Conservation (phyloP, 2,888 invertebrate genomes). For the Proisotoma minuta region DNA sequence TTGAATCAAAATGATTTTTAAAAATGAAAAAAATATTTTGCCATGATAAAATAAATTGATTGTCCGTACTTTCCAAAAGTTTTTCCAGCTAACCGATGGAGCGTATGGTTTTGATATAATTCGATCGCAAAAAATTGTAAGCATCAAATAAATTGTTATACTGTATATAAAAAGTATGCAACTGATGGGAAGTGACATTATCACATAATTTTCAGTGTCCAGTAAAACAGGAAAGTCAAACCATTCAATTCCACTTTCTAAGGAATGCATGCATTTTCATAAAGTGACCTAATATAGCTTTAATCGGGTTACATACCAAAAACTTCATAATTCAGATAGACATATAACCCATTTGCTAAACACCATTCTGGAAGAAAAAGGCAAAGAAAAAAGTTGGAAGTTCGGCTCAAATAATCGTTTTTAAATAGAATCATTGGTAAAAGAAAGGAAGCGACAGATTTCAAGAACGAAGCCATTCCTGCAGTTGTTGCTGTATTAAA, state of each 20-base stretch:
- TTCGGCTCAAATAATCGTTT: background rate
- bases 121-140: constrained; percentile 27
- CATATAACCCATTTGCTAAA: constrained; percentile 33
- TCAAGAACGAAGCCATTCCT: constrained; percentile 14
- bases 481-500: constrained; percentile 20
- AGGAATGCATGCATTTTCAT: background rate
- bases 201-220: constrained; percentile 11
- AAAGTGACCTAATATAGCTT: background rate
- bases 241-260: constrained; percentile 32
- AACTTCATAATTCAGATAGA: constrained; percentile 23
- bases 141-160: constrained; percentile 8
- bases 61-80: constrained; percentile 11
- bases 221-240: constrained; percentile 29
- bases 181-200: constrained; percentile 12
- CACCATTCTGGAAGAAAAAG: constrained; percentile 31
- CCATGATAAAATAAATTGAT: no score
- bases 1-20: background rate
- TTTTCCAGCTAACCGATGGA: constrained; percentile 20
- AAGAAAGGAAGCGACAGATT: constrained; percentile 9
- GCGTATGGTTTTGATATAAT: constrained; percentile 24
- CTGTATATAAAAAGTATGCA: constrained; percentile 22
- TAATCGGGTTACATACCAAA: constrained; percentile 24
- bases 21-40: no score
- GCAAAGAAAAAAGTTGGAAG: constrained; percentile 12
- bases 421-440: constrained; percentile 14